These are phyloP conservation scores for Pemphredon lugubris DNA, from an alignment of 2,888 invertebrate species.

Conservation along the genomic window DNA sequence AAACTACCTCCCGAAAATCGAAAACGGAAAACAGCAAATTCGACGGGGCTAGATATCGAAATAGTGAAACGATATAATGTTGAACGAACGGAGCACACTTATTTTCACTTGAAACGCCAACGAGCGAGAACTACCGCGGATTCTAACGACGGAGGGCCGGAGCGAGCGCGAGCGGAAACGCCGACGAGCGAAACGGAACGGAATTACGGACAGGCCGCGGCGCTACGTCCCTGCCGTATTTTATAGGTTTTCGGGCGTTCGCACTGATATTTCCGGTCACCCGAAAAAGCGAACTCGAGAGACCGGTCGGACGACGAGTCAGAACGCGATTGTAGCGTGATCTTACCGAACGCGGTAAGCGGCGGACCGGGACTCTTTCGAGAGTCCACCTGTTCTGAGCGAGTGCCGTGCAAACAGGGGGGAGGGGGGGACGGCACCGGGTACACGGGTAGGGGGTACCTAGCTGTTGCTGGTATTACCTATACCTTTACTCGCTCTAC, in stretches of 20 bases:
- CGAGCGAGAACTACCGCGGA: no score
- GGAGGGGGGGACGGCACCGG: no score
- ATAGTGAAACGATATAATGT: no score
- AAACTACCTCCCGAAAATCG: no score
- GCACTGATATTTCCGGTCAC: not conserved
- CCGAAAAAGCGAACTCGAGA: constrained; percentile 5
- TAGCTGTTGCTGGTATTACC: no score
- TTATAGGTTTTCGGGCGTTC: not conserved
- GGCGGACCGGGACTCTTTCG: constrained; percentile 66
- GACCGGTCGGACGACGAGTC: constrained; percentile 78
- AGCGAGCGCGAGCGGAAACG: not conserved
- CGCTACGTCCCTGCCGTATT: not conserved
- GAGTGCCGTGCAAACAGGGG: no score
- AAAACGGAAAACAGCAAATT: no score
- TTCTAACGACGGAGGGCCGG: not conserved
- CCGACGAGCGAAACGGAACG: not conserved
- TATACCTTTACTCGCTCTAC: constrained; percentile 14
- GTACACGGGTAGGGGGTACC: constrained; percentile 58
- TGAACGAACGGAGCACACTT: no score
- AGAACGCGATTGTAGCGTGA: constrained; percentile 69
- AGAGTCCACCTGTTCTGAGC: constrained; percentile 61
- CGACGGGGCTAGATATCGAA: no score
- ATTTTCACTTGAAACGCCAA: no score
- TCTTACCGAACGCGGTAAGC: constrained; percentile 62
- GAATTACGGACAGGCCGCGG: not conserved